Percentiles rank a stretch among this genome's conserved stretches.
Conservation (phyloP, 2,113 vertebrate species). For the Muntiacus reevesi region DNA sequence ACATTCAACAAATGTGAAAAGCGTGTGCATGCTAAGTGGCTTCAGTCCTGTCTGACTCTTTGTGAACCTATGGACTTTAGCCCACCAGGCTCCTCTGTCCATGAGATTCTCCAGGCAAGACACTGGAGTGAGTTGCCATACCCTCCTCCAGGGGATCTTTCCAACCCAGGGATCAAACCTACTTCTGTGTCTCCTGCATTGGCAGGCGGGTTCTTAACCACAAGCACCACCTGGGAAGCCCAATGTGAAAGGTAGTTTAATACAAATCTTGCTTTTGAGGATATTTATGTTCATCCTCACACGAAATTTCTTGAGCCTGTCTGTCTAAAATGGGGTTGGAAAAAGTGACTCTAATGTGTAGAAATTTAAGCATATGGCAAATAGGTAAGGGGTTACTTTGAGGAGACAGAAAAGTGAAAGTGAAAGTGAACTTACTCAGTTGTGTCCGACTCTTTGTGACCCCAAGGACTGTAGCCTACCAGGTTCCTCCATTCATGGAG, state of each 20-base stretch:
- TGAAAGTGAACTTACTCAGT: too few relatives aligned
- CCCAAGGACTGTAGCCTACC: too few relatives aligned
- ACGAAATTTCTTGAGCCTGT: neutral
- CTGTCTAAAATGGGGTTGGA: neutral
- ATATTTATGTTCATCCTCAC: neutral
- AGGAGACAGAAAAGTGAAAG: neutral
- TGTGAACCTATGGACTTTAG: neutral
- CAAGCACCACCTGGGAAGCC: neutral
- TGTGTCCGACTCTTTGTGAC: too few relatives aligned
- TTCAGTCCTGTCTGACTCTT: neutral
- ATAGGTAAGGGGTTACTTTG: neutral
- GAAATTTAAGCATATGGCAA: neutral
- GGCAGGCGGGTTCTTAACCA: fast-evolving
- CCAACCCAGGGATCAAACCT: neutral
- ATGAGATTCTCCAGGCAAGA: neutral
- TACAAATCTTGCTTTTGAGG: neutral
- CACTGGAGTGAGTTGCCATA: neutral
- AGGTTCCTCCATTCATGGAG: too few relatives aligned
- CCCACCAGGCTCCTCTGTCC: neutral
- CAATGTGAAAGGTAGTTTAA: neutral
- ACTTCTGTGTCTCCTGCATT: neutral
- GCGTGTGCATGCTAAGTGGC: neutral
- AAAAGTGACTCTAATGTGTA: neutral
- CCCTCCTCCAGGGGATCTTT: neutral
- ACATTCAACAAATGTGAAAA: neutral